These are phyloP conservation scores for Pardosa pseudoannulata DNA, from an alignment of 2,888 invertebrate genomes.

Conservation along the genomic window DNA sequence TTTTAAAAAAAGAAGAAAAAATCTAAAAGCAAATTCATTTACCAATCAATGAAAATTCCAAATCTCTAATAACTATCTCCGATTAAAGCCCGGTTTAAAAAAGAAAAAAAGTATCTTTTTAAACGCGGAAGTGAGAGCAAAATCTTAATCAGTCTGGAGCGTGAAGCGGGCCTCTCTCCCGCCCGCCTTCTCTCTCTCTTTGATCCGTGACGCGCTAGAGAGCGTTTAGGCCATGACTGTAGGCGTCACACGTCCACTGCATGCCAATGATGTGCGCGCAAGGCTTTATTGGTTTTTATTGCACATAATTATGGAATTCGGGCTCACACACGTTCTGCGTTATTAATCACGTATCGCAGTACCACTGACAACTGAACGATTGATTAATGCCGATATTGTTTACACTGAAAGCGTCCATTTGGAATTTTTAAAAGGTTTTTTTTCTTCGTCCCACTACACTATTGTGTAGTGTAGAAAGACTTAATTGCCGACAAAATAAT, in stretches of 20 bases:
- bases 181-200: too few species aligned
- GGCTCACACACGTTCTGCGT: neutral
- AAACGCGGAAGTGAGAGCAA: neutral
- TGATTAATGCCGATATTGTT: constrained; percentile 17
- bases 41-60: neutral
- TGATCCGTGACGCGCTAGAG: too few species aligned
- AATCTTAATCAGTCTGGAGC: neutral
- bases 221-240: constrained; percentile 3
- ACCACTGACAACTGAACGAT: neutral
- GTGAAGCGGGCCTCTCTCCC: neutral
- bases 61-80: neutral
- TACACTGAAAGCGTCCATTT: neutral
- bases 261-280: constrained; percentile 5
- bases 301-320: constrained; percentile 17
- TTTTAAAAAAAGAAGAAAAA: too few species aligned
- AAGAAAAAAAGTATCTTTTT: too few species aligned
- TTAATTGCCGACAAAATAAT: neutral
- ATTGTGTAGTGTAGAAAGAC: neutral
- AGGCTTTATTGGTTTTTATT: constrained; percentile 11
- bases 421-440: constrained; percentile 5
- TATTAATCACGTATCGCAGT: constrained; percentile 2
- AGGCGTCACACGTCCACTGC: neutral
- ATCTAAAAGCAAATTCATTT: too few species aligned
- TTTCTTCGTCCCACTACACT: neutral
- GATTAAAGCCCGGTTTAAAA: neutral